Base-by-base conservation (phyloP, 2,797 vertebrate genomes). In the Eulemur albifrons region DNA sequence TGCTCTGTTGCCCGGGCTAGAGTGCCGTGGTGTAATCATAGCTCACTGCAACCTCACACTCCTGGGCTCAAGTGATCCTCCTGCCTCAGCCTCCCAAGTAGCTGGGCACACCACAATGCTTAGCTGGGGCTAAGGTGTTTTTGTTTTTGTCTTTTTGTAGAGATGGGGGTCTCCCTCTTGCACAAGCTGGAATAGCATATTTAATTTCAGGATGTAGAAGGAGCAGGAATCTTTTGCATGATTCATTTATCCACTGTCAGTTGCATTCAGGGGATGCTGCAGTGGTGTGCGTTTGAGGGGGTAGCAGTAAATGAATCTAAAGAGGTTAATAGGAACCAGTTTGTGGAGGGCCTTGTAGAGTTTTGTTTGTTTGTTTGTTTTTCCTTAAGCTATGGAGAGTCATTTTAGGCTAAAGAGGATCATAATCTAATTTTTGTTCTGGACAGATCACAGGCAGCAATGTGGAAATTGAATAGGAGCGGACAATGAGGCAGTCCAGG, bases 201-300 rank as follows among this genome's bases (percentile, higher is more conserved):
- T 81, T 32, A 50, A 30, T 45, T 80, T 23, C 57, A 72, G 35
- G 32, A 32, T 50, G 18, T 20, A 11, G 35, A 69, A 20, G 43
- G 45, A 23, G 75, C 35, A 69, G 45, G 48, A 61, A 4, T 48
- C 50, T 30, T 17, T 35, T 61, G 21, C 1, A 0, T 21, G n/a
- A 23, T 30, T 79, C 0, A 10, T 4, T 2, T 15, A 12, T 20
- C 54, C 15, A 4, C 15, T 38, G 0, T 50, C 52, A 13, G 27
- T n/a, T 59, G 50, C 54, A 5, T 69, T 30, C 48, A 0, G n/a
- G 70, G 82, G 54, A 10, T 30, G 23, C 18, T 35, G 15, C 38
- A n/a, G 32, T 35, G 2, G 20, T 30, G 50, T 67, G 65, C 10
- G 23, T 85, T 35, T 88, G 65, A 48, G 72, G 21, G 43, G 45